Conservation (phyloP, 2,797 vertebrate genomes). For the Ptychobarbus kaznakovi region DNA sequence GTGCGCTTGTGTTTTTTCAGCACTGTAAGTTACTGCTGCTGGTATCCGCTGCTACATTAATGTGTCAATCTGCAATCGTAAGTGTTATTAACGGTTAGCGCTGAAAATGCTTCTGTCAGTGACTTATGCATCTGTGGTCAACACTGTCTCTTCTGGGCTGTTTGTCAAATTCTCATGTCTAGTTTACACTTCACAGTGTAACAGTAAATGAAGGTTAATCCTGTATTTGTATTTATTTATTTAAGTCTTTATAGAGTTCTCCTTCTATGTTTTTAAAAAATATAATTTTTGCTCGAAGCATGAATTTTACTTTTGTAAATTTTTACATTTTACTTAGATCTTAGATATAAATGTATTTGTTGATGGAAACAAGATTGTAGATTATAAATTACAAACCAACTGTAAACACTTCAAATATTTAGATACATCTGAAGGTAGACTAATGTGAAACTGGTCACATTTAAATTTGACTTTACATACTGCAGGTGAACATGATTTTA, state of each 20-base stretch:
- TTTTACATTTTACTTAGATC: neutral
- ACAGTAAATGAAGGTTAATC: neutral
- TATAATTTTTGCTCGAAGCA: neutral
- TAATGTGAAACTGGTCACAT: neutral
- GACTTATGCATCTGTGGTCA: conserved; percentile 42
- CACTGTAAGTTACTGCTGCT: conserved; percentile 32
- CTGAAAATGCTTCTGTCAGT: conserved; percentile 59
- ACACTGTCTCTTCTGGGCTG: neutral
- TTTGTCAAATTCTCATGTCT: conserved; percentile 32
- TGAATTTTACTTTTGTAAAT: neutral
- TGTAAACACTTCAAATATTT: neutral
- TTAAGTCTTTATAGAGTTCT: neutral
- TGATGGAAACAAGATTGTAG: neutral
- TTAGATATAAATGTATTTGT: neutral
- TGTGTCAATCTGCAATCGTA: conserved; percentile 50
- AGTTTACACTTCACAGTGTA: neutral
- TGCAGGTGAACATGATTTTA: neutral
- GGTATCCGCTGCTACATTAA: conserved; percentile 28
- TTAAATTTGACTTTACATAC: neutral
- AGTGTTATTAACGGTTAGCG: conserved; percentile 48
- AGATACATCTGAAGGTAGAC: neutral
- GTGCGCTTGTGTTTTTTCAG: conserved; percentile 15
- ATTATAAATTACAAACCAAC: neutral
- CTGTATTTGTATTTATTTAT: neutral
- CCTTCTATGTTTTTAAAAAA: neutral